phyloP scores from a whole-genome alignment of 2,113 vertebrate species.

The Cryptotis parvus region DNA sequence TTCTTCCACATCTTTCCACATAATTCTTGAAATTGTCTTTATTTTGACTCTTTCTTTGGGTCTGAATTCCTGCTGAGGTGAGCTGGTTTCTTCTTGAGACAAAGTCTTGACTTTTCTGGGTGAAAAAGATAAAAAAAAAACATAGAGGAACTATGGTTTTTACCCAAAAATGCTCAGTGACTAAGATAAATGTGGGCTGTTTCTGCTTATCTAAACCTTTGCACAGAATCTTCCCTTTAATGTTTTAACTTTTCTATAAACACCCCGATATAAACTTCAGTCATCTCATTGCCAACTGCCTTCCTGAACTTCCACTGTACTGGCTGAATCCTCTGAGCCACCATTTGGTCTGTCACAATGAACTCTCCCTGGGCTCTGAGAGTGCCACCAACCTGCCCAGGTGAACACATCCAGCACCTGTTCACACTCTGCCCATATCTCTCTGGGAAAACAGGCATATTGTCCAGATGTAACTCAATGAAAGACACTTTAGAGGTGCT shows the following conservation, averaged over 20 bases:
- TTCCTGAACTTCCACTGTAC: fast-evolving
- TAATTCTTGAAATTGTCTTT: neutral
- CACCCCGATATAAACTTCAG: neutral
- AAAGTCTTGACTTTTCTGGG: no score
- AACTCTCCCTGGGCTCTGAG: neutral
- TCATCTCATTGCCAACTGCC: no score
- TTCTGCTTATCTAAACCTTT: neutral
- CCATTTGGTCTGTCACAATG: no score
- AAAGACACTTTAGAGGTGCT: neutral
- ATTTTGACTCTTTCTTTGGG: neutral
- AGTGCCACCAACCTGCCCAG: neutral
- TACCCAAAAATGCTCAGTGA: neutral
- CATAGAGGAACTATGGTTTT: neutral
- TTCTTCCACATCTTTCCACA: no score
- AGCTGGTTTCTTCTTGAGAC: neutral
- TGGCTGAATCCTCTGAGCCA: neutral
- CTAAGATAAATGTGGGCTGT: neutral
- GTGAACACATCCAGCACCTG: neutral
- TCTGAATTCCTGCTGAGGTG: neutral
- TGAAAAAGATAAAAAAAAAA: neutral
- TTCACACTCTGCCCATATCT: neutral
- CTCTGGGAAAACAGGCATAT: neutral
- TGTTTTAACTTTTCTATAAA: no score
- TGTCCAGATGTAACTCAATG: neutral
- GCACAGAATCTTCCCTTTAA: no score